Evolutionary conservation across 92 coral and sea anemone genomes (phyloP), one percentile per base, ranked within the genome.

Genomic region (Diadumene lineata): DNA sequence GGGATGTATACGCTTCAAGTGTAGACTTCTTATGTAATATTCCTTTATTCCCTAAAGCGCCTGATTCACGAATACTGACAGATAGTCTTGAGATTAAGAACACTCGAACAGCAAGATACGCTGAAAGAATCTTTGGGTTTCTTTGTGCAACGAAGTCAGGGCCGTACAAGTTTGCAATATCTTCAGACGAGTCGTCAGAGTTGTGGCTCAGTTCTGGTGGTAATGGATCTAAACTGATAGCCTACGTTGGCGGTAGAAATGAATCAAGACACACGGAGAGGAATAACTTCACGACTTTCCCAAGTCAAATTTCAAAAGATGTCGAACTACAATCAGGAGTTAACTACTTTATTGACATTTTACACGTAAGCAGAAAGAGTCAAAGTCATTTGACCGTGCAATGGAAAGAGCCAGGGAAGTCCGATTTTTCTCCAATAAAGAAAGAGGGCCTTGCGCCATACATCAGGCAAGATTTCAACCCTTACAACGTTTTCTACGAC

Each of bases 21-120:
- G 10, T 86, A 13, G 77, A 86, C 72, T 66, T 67, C 21, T 34
- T 89, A 4, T 71, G 88, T 24, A 64, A 83, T 19, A 62, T 80
- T 19, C 98, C 98, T 0, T 50, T 89, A 11, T 89, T 86, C 58
- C 92, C 98, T 9, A 83, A 68, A 28, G 82, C 86, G 1, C 94
- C 98, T 56, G 61, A 74, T 33, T 70, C 64, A 31, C 60, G 79
- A 43, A 21, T 26, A 4, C 22, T 86, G 33, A 68, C 74, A 43
- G 70, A 34, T 16, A 46, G 56, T 28, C 48, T 86, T 46, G 67
- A 86, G 21, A 25, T 83, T 63, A 61, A 77, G 8, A 1, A 15
- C 7, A 11, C 29, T n/a, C 28, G 27, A n/a, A 34, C 28, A 55
- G 30, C 48, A 4, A 58, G 26, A 10, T 88, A 65, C 66, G 88